A percentile compares a stretch with the other conserved stretches of the same genome.
Evolutionary conservation across 2,113 vertebrate genomes (phyloP).

Genomic region (Acrocephalus arundinaceus): DNA sequence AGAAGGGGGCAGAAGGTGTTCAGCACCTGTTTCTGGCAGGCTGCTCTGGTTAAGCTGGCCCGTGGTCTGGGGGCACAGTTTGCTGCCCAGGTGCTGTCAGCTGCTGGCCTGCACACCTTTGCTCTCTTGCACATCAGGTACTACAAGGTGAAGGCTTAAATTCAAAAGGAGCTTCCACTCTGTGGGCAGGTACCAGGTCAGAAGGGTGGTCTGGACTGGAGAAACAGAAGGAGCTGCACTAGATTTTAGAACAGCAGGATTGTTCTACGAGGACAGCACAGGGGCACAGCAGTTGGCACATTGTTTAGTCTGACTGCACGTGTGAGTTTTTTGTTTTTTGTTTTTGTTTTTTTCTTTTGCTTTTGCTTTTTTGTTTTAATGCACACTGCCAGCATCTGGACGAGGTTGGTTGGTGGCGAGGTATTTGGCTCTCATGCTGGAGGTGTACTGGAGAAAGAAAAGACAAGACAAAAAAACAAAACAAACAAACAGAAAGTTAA

Average conservation of each 20-base stretch:
- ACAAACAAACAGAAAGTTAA: constrained; percentile 30
- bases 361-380: constrained; percentile 69
- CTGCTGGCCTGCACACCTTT: not conserved
- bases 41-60: not conserved
- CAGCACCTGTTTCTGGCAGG: not conserved
- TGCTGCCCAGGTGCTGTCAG: not conserved
- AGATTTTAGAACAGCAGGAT: constrained; percentile 52
- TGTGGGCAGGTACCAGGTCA: constrained; percentile 4
- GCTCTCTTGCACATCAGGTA: not conserved
- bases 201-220: not conserved
- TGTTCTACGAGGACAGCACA: constrained; percentile 56
- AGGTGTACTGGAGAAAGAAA: constrained; percentile 89
- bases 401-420: constrained; percentile 91
- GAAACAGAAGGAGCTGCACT: constrained; percentile 46
- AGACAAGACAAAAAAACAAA: not conserved
- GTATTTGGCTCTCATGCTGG: constrained; percentile 99
- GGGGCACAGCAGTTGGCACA: constrained; percentile 71
- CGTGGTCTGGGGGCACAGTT: not conserved
- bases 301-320: constrained; percentile 35
- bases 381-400: constrained; percentile 86
- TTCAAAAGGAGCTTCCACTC: constrained; percentile 26
- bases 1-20: not conserved
- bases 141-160: constrained; percentile 3
- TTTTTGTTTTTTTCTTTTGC: not conserved
- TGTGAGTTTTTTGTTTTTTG: constrained; percentile 25